Percentiles rank a stretch among this genome's conserved stretches.
Conservation (phyloP, 2,888 invertebrate genomes). For the Cetonia aurata region DNA sequence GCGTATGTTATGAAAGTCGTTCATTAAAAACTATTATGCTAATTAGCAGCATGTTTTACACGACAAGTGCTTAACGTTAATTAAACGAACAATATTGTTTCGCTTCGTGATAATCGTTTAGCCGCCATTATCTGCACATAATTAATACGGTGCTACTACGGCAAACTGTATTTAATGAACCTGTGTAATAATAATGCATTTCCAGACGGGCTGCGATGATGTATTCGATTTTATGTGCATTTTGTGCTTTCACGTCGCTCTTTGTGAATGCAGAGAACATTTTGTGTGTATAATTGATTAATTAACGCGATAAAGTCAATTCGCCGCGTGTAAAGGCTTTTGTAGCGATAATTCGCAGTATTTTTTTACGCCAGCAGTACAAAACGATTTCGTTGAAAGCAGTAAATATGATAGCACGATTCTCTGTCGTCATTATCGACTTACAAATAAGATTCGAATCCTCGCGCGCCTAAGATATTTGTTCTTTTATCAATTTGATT, state of each 20-base stretch:
- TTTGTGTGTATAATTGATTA: constrained; percentile 23
- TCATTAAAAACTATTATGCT: constrained; percentile 30
- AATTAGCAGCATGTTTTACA: constrained; percentile 40
- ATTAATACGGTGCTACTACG: constrained; percentile 27
- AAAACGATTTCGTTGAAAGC: too few relatives aligned
- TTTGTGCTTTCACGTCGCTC: background rate
- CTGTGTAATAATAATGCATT: constrained; percentile 22
- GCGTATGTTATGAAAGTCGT: constrained; percentile 2
- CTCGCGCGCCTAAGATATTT: background rate
- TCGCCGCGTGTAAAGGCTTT: constrained; percentile 1
- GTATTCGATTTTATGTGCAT: background rate
- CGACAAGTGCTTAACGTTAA: constrained; percentile 34
- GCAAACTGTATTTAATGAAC: constrained; percentile 23
- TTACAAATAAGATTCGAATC: too few relatives aligned
- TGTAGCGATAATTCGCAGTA: background rate
- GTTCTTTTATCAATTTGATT: background rate
- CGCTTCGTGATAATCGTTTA: constrained; percentile 34
- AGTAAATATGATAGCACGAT: too few relatives aligned
- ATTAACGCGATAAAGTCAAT: constrained; percentile 24
- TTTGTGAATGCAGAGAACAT: constrained; percentile 1
- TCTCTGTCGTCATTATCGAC: background rate
- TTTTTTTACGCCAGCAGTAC: too few relatives aligned
- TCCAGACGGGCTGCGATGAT: constrained; percentile 3
- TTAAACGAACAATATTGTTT: constrained; percentile 42
- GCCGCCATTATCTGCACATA: constrained; percentile 25